Conservation (phyloP, 2,797 vertebrate genomes). For the Rhabdophis nuchalis region DNA sequence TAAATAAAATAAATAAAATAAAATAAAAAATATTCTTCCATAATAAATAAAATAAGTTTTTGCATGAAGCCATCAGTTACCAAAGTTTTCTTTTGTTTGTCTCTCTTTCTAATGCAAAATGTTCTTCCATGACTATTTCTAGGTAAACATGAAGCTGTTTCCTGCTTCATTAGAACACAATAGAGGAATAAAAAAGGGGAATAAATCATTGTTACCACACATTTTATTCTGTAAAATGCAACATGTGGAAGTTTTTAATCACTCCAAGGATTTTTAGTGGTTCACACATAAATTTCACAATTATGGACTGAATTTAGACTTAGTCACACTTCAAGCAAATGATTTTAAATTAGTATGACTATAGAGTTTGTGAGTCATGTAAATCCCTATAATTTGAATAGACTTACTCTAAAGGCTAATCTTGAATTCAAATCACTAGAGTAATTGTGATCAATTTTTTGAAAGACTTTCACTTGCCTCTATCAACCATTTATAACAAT, state of each 20-base stretch:
- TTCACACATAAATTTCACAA: not conserved
- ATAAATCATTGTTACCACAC: not conserved
- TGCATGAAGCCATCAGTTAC: not conserved
- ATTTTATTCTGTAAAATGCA: constrained; percentile 18
- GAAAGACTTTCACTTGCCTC: not conserved
- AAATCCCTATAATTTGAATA: not conserved
- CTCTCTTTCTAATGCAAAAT: not conserved
- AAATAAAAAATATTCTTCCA: no score
- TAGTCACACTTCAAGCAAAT: not conserved
- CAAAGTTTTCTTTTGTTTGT: not conserved
- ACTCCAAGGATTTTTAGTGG: not conserved
- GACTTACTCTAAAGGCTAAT: not conserved
- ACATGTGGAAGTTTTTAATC: constrained; percentile 8
- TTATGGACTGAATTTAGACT: not conserved
- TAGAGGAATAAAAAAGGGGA: constrained; percentile 25
- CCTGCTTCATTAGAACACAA: not conserved
- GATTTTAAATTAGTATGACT: not conserved
- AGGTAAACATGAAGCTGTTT: constrained; percentile 17
- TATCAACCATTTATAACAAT: not conserved
- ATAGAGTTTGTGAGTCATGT: not conserved
- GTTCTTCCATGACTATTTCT: not conserved
- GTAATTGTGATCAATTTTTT: not conserved
- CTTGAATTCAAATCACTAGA: not conserved
- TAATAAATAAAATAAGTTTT: constrained; percentile 3
- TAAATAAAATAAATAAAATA: no score